Evolutionary conservation across 2,113 vertebrate species (phyloP), one percentile per base, ranked within the genome.

Genomic region (Saccopteryx bilineata): DNA sequence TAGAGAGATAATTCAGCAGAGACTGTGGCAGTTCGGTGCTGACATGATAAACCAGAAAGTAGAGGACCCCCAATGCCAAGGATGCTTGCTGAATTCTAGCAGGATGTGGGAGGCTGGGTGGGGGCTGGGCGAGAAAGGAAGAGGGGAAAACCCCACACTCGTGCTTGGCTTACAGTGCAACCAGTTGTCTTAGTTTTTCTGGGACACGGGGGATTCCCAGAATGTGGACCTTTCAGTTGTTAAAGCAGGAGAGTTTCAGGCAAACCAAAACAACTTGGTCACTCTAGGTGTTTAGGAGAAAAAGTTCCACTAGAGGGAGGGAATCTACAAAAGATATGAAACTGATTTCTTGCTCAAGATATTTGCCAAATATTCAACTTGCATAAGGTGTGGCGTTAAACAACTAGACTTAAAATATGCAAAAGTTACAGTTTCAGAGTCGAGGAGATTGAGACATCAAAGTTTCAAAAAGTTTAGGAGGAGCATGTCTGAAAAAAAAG

Each of bases 331-430:
- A 69, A 83, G 39, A 23, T 19, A 65, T 24, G 74, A 9, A 54
- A 28, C 2, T 50, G 60, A 24, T 84, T 9, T 80, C 46, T 58
- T 80, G 11, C 19, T 88, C 19, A 48, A 69, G 15, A 91, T 10
- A 56, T 50, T 84, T 84, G 19, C n/a, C 17, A 91, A 65, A 63
- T 72, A 65, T 58, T 80, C 60, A 76, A 80, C 12, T 92, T 90
- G 33, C 19, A 18, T 48, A 85, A 50, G 26, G 23, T 61, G 11
- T 13, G 46, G 12, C 21, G 14, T 2, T n/a, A 10, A 76, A 58
- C 23, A 80, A 80, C 28, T 71, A 69, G 76, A 58, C 90, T 74
- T 12, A 81, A 58, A 68, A 84, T 89, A 56, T 56, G 13, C 26
- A 31, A 56, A 79, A 23, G 9, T 26, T 68, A 68, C 5, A 33